Conservation (phyloP, 2,113 vertebrate species). For the Thalassarche chlororhynchos region DNA sequence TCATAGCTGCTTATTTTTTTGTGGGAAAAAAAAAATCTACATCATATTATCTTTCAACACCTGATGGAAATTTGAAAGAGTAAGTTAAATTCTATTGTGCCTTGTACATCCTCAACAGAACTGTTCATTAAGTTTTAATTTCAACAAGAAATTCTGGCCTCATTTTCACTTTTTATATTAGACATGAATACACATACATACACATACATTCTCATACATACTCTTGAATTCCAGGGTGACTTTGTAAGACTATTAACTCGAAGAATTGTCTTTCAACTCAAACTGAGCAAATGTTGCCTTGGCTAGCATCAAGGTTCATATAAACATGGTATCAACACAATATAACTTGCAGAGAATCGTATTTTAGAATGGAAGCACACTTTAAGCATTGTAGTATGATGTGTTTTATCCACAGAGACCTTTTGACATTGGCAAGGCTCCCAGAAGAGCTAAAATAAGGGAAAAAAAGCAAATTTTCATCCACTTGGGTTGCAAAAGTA, state of each 20-base stretch:
- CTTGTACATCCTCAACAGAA: neutral
- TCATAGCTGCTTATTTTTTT: neutral
- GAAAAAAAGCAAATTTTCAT: neutral
- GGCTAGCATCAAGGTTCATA: neutral
- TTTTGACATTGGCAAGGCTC: neutral
- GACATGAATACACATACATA: neutral
- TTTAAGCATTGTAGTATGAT: neutral
- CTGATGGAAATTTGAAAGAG: neutral
- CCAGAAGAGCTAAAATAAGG: neutral
- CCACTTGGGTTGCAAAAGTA: neutral
- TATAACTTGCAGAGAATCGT: neutral
- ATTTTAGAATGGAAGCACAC: neutral
- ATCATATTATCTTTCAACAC: neutral
- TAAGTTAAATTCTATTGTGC: neutral
- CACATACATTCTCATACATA: neutral
- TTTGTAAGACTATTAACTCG: neutral
- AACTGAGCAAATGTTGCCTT: neutral
- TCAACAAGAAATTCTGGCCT: neutral
- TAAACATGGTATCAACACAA: neutral
- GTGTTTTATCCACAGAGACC: neutral
- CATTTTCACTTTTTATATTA: neutral
- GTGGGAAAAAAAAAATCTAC: accelerated
- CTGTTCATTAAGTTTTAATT: neutral
- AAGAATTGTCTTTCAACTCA: neutral
- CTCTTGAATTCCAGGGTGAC: neutral